Base-by-base conservation (phyloP, 2,797 vertebrate species). In the Molothrus ater region DNA sequence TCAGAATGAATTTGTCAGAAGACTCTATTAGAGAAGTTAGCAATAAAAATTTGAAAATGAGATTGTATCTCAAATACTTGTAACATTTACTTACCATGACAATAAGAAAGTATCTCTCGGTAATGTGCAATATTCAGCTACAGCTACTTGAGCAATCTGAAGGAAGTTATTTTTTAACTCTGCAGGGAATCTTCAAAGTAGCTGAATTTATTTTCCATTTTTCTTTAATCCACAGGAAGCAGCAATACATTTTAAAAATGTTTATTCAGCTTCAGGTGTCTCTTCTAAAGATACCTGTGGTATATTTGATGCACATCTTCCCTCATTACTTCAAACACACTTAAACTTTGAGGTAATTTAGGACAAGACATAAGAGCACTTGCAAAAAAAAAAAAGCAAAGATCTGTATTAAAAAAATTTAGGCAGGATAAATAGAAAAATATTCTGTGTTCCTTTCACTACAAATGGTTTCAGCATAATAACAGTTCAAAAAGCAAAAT, bases 371-470 rank as follows among this genome's bases (percentile, higher is more conserved):
- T 47, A 96, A 83, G 91, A 83, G 84, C 47, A 93, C 88, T 93
- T 92, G 38, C 31, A 89, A 94, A 87, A 95, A 86, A n/a, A n/a
- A 78, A 83, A 79, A 88, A 92, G 75, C 60, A 81, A 89, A 95
- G 65, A 96, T 95, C 56, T 63, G 34, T 93, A 84, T 91, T 96
- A 95, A 91, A 93, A 95, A 94, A 61, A 9, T n/a, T 93, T 93
- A 95, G 79, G 74, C 81, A 95, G 88, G 96, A 97, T 97, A 97
- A 98, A 97, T 95, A 97, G 94, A 97, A 97, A 98, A 95, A 83
- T 94, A 96, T 88, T 93, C 71, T 92, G 68, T 92, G 80, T 95
- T 92, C 70, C 36, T 71, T 71, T 95, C 63, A 65, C 51, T 84
- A 91, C 16, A 54, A 95, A 81, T 80, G 72, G 69, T 83, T 81